phyloP scores from a whole-genome alignment of 2,888 invertebrate species.

The Oscheius sp. region DNA sequence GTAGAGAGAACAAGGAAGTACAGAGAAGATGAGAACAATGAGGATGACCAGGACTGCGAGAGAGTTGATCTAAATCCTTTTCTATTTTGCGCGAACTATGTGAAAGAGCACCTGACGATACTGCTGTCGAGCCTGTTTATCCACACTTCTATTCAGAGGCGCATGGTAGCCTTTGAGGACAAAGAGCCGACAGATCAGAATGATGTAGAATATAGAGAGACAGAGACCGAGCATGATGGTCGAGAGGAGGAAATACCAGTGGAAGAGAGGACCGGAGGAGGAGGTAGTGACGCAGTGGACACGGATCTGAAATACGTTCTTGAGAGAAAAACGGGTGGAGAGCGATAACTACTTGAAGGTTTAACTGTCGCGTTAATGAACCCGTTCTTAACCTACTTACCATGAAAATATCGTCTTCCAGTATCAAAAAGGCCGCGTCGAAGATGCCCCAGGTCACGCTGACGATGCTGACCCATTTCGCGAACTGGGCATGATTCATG shows the following conservation, averaged over 20 bases:
- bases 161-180: conserved; percentile 45
- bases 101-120: conserved; percentile 45
- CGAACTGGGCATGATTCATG: conserved; percentile 49
- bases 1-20: conserved; percentile 56
- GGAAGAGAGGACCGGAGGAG: conserved; percentile 53
- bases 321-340: not conserved
- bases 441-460: conserved; percentile 47
- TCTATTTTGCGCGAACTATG: not conserved
- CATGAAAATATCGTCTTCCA: conserved; percentile 50
- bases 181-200: conserved; percentile 52
- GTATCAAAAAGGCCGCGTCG: conserved; percentile 49
- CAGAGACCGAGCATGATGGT: conserved; percentile 48
- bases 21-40: conserved; percentile 56
- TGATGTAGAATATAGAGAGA: conserved; percentile 45
- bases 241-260: conserved; percentile 54
- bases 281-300: conserved; percentile 60
- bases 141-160: conserved; percentile 39
- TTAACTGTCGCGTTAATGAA: not conserved
- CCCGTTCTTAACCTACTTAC: conserved; percentile 28
- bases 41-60: conserved; percentile 56
- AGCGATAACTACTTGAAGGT: not conserved
- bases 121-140: conserved; percentile 42
- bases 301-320: conserved; percentile 47
- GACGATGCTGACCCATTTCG: conserved; percentile 44
- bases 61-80: conserved; percentile 48